phyloP scores from a whole-genome alignment of 2,113 vertebrate genomes.

The Tretioscincus oriximinensis region DNA sequence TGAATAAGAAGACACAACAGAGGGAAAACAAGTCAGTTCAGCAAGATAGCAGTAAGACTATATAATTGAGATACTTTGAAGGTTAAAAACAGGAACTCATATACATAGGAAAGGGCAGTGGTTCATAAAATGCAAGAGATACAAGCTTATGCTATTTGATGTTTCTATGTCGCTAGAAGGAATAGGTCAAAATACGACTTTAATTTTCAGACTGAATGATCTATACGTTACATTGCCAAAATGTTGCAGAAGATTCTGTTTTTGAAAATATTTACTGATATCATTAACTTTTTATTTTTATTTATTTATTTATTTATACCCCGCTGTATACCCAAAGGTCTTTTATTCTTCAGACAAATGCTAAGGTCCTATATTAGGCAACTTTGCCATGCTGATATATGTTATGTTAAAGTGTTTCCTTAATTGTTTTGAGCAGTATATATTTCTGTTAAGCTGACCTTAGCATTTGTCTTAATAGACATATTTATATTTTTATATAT shows the following conservation, averaged over 20 bases:
- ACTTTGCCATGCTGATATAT: too few relatives aligned
- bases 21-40: slow-evolving; percentile 21
- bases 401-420: too few relatives aligned
- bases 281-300: too few relatives aligned
- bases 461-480: too few relatives aligned
- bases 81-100: slow-evolving; percentile 53
- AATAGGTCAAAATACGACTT: not conserved
- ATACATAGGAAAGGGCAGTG: slow-evolving; percentile 34
- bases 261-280: not conserved
- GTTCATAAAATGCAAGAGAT: not conserved
- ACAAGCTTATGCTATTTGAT: not conserved
- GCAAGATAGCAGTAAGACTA: slow-evolving; percentile 33
- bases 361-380: too few relatives aligned
- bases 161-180: not conserved
- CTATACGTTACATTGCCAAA: not conserved
- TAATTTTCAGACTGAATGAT: not conserved
- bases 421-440: too few relatives aligned
- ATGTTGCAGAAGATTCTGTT: not conserved
- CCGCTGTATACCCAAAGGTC: too few relatives aligned
- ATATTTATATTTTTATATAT: too few relatives aligned
- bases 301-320: too few relatives aligned
- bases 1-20: slow-evolving; percentile 16
- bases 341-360: too few relatives aligned
- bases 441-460: too few relatives aligned
- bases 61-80: slow-evolving; percentile 10